Evolutionary conservation across 2,797 vertebrate species (phyloP).

Genomic region (Hapalemur alaotrensis): DNA sequence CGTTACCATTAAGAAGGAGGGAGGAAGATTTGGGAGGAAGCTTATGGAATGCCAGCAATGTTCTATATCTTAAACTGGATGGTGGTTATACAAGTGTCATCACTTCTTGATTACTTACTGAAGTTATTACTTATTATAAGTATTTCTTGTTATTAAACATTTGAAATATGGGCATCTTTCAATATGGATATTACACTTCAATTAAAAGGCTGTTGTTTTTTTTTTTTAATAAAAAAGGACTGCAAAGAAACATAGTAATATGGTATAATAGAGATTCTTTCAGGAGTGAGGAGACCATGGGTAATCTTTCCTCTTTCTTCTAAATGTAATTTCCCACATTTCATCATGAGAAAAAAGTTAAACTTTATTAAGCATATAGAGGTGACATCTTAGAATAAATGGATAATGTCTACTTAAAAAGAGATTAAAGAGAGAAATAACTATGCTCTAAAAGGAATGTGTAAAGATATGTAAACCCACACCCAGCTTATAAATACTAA

Average conservation of each 20-base stretch:
- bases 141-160: not conserved
- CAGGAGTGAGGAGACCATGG: not conserved
- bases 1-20: not conserved
- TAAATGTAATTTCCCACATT: constrained; percentile 32
- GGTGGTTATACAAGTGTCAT: not conserved
- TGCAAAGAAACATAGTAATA: not conserved
- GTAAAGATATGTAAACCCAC: not conserved
- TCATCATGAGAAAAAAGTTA: constrained; percentile 39
- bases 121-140: not conserved
- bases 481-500: not conserved
- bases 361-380: constrained; percentile 18
- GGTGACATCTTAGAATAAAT: not conserved
- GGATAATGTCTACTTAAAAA: constrained; percentile 14
- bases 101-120: not conserved
- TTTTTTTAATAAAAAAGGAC: not conserved
- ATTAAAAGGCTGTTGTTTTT: not conserved
- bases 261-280: not conserved
- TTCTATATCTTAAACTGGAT: not conserved
- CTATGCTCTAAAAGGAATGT: not conserved
- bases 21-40: not conserved
- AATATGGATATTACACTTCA: not conserved
- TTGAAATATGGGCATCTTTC: constrained; percentile 15
- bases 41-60: not conserved
- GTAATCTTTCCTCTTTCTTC: constrained; percentile 5
- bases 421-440: constrained; percentile 23